phyloP scores from a whole-genome alignment of 2,888 invertebrate genomes.

The Penaeus monodon region DNA sequence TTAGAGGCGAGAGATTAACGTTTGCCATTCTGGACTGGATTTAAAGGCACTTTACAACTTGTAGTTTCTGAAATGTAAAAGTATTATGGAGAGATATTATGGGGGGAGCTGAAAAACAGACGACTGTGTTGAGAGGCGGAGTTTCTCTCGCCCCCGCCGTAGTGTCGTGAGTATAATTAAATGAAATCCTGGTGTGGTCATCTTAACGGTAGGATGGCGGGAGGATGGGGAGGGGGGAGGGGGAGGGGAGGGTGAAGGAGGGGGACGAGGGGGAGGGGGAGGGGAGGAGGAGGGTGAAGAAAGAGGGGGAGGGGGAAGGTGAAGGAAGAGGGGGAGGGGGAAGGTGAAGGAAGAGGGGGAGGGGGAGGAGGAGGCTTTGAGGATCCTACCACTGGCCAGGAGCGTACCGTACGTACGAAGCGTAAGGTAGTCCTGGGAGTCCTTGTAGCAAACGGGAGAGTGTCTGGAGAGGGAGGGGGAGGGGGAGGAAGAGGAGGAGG shows the following conservation, averaged over 20 bases:
- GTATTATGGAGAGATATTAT: neutral
- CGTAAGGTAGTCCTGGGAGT: no score
- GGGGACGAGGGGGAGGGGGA: neutral
- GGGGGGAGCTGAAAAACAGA: neutral
- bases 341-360: neutral
- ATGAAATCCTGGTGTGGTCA: conserved; percentile 42
- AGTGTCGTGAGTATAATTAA: conserved; percentile 37
- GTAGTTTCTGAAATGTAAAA: neutral
- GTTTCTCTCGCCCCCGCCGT: neutral
- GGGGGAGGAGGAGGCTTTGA: conserved; percentile 1
- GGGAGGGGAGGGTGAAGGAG: neutral
- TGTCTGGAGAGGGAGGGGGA: no score
- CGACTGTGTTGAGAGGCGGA: conserved; percentile 7
- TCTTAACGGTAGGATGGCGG: neutral
- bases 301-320: neutral
- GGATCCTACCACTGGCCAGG: neutral
- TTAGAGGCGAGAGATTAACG: conserved; percentile 36
- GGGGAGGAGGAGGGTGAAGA: neutral
- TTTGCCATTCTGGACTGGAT: conserved; percentile 22
- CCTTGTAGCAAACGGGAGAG: no score
- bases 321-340: conserved; percentile 3
- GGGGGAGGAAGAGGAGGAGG: no score
- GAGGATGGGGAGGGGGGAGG: neutral
- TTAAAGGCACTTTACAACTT: neutral
- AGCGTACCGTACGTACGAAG: neutral